These are phyloP conservation scores for Cheilosia urbana DNA, from an alignment of 2,888 invertebrate species.

Conservation along the genomic window DNA sequence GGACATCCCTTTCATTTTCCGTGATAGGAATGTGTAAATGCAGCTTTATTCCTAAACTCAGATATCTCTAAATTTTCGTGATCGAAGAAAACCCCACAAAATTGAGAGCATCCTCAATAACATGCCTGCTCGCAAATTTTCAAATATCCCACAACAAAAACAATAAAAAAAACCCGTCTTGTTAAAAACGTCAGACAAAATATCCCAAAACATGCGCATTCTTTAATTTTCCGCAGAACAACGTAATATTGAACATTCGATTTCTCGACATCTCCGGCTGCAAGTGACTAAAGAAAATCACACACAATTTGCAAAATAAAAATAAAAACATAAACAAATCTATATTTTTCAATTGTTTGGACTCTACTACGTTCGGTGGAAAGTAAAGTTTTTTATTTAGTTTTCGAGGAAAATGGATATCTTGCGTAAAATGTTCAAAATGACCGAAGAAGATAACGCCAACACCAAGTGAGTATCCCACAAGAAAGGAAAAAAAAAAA, in stretches of 20 bases:
- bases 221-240: conserved; percentile 48
- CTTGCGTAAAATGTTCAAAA: conserved; percentile 81
- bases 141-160: conserved; percentile 54
- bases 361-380: conserved; percentile 31
- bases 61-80: no score
- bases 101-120: neutral
- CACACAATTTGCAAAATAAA: conserved; percentile 22
- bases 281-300: conserved; percentile 52
- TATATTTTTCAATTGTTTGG: conserved; percentile 47
- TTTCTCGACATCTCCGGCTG: conserved; percentile 72
- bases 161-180: neutral
- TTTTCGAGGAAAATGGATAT: conserved; percentile 78
- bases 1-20: no score
- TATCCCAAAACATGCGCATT: conserved; percentile 74
- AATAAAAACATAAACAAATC: conserved; percentile 26
- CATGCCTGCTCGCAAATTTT: conserved; percentile 6
- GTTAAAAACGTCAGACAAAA: conserved; percentile 42
- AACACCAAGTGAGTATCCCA: conserved; percentile 78
- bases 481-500: conserved; percentile 31
- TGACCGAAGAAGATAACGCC: conserved; percentile 77
- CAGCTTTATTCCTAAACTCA: no score
- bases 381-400: conserved; percentile 62
- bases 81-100: no score
- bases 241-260: conserved; percentile 70
- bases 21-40: no score